Evolutionary conservation across 1,140 invertebrate species (phyloP).

Genomic region (Rhagoletis pomonella): DNA sequence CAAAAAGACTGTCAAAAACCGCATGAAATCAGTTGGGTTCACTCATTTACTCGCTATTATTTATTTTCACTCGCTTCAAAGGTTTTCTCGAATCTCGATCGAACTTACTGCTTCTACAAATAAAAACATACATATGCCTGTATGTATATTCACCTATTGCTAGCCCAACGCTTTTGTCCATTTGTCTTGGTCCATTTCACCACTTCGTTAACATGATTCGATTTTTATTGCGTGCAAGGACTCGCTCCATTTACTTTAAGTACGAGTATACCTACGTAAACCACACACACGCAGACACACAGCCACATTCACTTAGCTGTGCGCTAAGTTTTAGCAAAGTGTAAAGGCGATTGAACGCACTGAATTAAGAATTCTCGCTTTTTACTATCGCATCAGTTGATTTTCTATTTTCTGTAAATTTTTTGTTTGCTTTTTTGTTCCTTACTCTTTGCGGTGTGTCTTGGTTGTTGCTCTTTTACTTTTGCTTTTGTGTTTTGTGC

Average conservation of each 20-base stretch:
- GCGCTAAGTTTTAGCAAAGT: constrained; percentile 23
- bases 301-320: neutral
- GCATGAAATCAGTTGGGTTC: constrained; percentile 33
- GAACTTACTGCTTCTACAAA: neutral
- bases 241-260: constrained; percentile 53
- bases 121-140: neutral
- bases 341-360: constrained; percentile 32
- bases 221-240: constrained; percentile 54
- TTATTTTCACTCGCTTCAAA: constrained; percentile 10
- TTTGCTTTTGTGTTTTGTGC: neutral
- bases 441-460: neutral
- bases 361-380: constrained; percentile 4
- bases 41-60: constrained; percentile 26
- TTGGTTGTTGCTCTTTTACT: constrained; percentile 2
- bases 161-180: neutral
- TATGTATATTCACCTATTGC: neutral
- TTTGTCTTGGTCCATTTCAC: constrained; percentile 53
- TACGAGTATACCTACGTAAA: constrained; percentile 3
- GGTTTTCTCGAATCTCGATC: neutral
- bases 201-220: constrained; percentile 54
- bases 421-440: neutral
- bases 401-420: constrained; percentile 12
- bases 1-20: neutral
- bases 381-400: constrained; percentile 14
- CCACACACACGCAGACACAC: neutral